These are phyloP conservation scores for Sinocyclocheilus maitianheensis DNA, from an alignment of 2,113 vertebrate species.

Conservation along the genomic window DNA sequence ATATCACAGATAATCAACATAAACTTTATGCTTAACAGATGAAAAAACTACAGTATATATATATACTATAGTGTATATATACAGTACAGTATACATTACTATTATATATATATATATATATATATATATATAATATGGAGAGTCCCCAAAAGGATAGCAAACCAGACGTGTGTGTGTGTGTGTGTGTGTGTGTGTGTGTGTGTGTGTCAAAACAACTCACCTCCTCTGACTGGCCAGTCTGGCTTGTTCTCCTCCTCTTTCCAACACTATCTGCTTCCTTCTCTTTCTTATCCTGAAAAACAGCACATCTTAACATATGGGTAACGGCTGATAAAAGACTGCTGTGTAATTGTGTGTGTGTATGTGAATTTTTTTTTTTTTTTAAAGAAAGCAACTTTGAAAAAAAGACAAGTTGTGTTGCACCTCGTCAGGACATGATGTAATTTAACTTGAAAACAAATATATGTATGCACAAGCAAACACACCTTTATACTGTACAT, in stretches of 20 bases:
- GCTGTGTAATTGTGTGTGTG: conserved; percentile 56
- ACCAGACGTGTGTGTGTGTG: no score
- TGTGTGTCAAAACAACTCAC: conserved; percentile 34
- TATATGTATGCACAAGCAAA: background rate
- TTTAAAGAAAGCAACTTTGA: no score
- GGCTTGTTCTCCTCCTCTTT: conserved; percentile 85
- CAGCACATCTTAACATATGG: background rate
- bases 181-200: no score
- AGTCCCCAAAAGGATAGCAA: no score
- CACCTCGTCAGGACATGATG: background rate
- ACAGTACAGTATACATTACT: no score
- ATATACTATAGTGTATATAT: no score
- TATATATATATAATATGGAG: no score
- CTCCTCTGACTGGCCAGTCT: conserved; percentile 73
- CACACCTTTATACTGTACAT: conserved; percentile 36
- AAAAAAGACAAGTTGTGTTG: background rate
- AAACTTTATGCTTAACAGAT: no score
- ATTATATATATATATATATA: no score
- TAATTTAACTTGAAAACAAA: no score
- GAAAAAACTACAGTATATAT: no score
- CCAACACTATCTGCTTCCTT: conserved; percentile 80
- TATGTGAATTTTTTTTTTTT: background rate
- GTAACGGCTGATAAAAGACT: background rate
- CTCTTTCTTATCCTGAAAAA: conserved; percentile 83
- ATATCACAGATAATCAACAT: background rate